Conservation (phyloP, 64 coral and sea anemone species). For the Montipora foliosa region DNA sequence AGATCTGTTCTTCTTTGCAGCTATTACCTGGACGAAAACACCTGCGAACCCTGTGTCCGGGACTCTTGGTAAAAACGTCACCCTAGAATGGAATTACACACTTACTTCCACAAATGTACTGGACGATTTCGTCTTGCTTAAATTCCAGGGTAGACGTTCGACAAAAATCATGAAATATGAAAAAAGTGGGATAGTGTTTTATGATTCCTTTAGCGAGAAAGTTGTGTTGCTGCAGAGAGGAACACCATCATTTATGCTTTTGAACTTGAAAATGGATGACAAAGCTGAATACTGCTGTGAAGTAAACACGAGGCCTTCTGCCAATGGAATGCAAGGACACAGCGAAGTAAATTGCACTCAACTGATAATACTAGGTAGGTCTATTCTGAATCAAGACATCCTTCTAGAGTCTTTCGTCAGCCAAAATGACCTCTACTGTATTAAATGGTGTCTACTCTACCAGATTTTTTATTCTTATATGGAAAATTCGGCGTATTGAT, state of each 20-base stretch:
- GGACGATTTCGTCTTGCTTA: neutral
- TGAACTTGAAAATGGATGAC: neutral
- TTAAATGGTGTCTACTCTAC: too few relatives aligned
- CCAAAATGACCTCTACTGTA: too few relatives aligned
- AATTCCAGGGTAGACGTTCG: neutral
- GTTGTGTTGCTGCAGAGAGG: neutral
- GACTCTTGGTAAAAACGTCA: neutral
- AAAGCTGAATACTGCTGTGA: neutral
- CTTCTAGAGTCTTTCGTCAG: too few relatives aligned
- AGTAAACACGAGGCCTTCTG: neutral
- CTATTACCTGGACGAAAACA: conserved; percentile 2
- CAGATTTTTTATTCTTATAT: too few relatives aligned
- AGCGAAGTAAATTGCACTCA: neutral
- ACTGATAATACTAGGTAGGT: neutral
- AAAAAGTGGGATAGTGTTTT: neutral
- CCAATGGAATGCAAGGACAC: neutral
- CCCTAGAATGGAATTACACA: neutral
- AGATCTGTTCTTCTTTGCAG: neutral
- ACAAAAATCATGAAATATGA: neutral
- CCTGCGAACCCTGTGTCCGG: neutral
- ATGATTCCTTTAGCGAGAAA: neutral
- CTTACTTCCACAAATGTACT: neutral
- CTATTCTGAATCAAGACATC: neutral
- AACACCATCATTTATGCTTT: neutral
- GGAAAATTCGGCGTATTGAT: too few relatives aligned